Evolutionary conservation across 2,113 vertebrate species (phyloP), one percentile per base, ranked within the genome.

Genomic region (Enhydra lutris): DNA sequence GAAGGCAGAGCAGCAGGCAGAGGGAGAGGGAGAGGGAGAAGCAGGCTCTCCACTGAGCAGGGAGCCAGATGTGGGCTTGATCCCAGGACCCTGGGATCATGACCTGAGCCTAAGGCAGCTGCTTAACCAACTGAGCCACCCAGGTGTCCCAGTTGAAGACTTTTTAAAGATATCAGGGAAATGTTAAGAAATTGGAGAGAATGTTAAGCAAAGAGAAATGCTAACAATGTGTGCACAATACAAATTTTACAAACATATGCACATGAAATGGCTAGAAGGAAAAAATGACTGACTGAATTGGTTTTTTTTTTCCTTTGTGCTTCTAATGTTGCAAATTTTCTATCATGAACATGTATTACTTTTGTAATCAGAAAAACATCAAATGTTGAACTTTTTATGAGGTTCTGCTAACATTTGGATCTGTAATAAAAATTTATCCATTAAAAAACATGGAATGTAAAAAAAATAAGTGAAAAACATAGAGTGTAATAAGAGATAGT

Each of bases 311-410:
- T 82, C 80, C 14, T 83, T 55, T 92, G 50, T 88, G 14, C 24
- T 67, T 88, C 29, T 71, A 36, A 36, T 86, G 14, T 78, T 89
- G 18, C 26, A 79, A 95, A 86, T 78, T 78, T 45, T 89, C 34
- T 80, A 50, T 91, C 18, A 59, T 69, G 34, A 87, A 8, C 13
- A 87, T 67, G 15, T 78, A 85, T 73, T 94, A 50, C 34, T 85
- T 94, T 96, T 95, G 88, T 85, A 85, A 91, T 82, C 52, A 97
- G 45, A 96, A 94, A 95, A 94, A 91, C 26, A 83, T 26, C 61
- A 55, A 73, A 71, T 67, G n/a, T 65, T 65, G 50, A 89, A 80
- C 7, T 91, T 76, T 96, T 95, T 34, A 86, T 82, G 29, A 89
- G 83, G 63, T 14, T 89, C 57, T 95, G 78, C 73, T 94, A 82